Evolutionary conservation across 2,888 invertebrate genomes (phyloP), one percentile per base, ranked within the genome.

Genomic region (Heliothis peltigera): DNA sequence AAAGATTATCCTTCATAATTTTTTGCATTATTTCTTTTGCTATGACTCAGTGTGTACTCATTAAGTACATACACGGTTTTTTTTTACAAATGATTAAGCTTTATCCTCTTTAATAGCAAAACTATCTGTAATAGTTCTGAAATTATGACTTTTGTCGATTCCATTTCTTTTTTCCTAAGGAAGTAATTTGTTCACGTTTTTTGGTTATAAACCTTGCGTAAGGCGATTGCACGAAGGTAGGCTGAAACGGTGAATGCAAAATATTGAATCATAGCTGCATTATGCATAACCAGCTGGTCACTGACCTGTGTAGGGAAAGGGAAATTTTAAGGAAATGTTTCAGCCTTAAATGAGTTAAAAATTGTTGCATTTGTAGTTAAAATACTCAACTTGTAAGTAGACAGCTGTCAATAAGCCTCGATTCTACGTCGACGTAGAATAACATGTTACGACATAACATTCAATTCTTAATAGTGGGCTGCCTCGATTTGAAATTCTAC

Each of bases 241-340:
- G 8, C 52, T 62, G 12, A 52, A 70, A 62, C 21, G 47, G 48
- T 62, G 42, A 48, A 47, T 12, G 44, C 28, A 47, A 42, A 62
- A 52, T 62, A 59, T 21, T 25, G 39, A 69, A 70, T 63, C 47
- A 52, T 22, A 25, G 70, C 62, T 52, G 22, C 19, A 32, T 61
- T 70, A 42, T 62, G 22, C 19, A 32, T 70, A 66, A 42, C 52
- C 22, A 35, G 32, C 28, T 12, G 47, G 35, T 52, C 52, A 48
- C 47, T 62, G 48, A 67, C 47, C 71, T 21, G 43, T 22, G 47
- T 63, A 67, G 5, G 39, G n/a, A 39, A 48, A 19, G 1, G 63
- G 22, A 62, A 7, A 52, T n/a, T 4, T 42, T 18, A 39, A 56
- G 57, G 65, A 56, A 52, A n/a, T 56, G 21, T 2, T 65, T 52